These are phyloP conservation scores for Rhimphoctona megacephalus DNA, from an alignment of 2,888 invertebrate genomes.

Conservation along the genomic window DNA sequence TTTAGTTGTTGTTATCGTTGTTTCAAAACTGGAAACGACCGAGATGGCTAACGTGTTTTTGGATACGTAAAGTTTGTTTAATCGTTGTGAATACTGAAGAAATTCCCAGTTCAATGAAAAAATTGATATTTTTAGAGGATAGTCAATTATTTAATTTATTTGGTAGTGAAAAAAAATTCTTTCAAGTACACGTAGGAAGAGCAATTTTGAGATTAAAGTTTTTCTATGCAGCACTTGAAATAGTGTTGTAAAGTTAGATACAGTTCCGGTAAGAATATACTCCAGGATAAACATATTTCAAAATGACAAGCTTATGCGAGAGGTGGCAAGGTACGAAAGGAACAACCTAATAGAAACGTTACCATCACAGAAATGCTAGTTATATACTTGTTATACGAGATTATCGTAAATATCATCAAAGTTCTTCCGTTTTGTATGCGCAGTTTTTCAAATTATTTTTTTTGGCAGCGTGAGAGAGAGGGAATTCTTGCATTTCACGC, in stretches of 20 bases:
- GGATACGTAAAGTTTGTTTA: no score
- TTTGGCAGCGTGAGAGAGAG: slow-evolving; percentile 18
- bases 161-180: no score
- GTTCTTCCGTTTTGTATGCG: slow-evolving; percentile 14
- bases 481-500: slow-evolving; percentile 14
- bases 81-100: no score
- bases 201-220: no score
- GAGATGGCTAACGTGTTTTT: no score
- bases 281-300: neutral
- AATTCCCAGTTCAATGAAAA: no score
- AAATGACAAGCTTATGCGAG: neutral
- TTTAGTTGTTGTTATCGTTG: no score
- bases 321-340: neutral
- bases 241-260: neutral
- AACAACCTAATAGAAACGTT: slow-evolving; percentile 40
- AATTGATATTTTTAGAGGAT: no score
- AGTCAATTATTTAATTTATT: no score
- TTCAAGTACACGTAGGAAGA: no score
- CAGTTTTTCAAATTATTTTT: slow-evolving; percentile 1
- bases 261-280: neutral
- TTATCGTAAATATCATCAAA: slow-evolving; percentile 60
- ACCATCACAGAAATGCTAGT: slow-evolving; percentile 28
- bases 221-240: neutral
- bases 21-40: no score
- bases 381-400: slow-evolving; percentile 39